phyloP scores from a whole-genome alignment of 2,113 vertebrate species.

The Pangasianodon gigas region DNA sequence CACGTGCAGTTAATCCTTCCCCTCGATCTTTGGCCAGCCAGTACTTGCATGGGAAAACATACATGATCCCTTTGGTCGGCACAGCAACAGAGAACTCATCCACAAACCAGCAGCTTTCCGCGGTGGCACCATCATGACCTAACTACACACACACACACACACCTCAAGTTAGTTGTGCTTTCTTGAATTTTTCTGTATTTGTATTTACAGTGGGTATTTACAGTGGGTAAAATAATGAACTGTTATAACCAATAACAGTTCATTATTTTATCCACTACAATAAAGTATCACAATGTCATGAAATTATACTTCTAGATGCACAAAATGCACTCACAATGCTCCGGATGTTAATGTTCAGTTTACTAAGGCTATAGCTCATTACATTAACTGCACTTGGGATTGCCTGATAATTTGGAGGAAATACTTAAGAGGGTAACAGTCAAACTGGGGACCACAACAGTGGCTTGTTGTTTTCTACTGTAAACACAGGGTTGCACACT shows the following conservation, averaged over 20 bases:
- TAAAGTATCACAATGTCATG: background rate
- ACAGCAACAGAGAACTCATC: conserved; percentile 85
- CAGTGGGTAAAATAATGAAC: too few species aligned
- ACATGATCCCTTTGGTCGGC: conserved; percentile 91
- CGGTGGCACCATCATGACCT: conserved; percentile 91
- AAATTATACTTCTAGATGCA: background rate
- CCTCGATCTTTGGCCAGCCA: conserved; percentile 97
- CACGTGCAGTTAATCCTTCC: conserved; percentile 84
- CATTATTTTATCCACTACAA: background rate
- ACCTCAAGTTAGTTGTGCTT: background rate
- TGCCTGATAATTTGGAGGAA: too few species aligned
- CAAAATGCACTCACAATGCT: background rate
- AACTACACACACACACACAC: conserved; percentile 70
- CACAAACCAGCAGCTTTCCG: conserved; percentile 96
- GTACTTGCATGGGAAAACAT: conserved; percentile 86
- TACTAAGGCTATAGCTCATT: background rate
- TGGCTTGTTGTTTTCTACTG: too few species aligned
- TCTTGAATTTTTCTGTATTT: background rate
- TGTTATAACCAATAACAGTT: background rate
- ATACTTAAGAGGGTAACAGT: too few species aligned
- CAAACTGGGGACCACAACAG: too few species aligned
- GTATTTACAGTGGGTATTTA: background rate
- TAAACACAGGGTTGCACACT: too few species aligned
- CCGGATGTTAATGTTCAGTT: background rate
- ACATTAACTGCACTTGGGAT: background rate